Evolutionary conservation across 2,113 vertebrate species (phyloP).

Genomic region (Perca fluviatilis): DNA sequence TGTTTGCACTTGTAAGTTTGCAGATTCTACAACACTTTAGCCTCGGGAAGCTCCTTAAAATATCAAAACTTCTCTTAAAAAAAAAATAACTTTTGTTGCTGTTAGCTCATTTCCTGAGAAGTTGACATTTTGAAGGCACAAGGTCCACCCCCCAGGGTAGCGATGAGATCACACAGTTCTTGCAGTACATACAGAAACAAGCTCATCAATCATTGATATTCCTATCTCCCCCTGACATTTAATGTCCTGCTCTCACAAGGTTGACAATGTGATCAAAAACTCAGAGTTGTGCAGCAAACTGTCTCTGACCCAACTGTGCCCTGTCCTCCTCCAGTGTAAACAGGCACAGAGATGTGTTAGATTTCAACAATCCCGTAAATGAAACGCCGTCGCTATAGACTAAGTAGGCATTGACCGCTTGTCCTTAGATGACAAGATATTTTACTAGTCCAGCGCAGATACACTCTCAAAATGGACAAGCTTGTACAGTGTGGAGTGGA

Average conservation of each 20-base stretch:
- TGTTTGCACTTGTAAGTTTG: background rate
- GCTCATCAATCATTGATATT: constrained; percentile 77
- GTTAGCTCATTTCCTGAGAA: constrained; percentile 31
- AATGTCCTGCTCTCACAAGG: constrained; percentile 93
- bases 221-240: constrained; percentile 86
- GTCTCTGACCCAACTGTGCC: constrained; percentile 36
- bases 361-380: too few relatives aligned
- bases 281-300: constrained; percentile 74
- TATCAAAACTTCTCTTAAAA: background rate
- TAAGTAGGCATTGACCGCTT: background rate
- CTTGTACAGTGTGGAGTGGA: background rate
- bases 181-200: constrained; percentile 66
- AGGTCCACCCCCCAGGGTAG: constrained; percentile 41
- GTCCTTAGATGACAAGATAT: constrained; percentile 5
- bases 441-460: background rate
- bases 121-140: constrained; percentile 55
- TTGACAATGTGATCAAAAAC: constrained; percentile 91
- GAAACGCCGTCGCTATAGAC: too few relatives aligned
- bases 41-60: background rate
- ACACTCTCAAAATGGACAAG: constrained; percentile 10
- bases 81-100: constrained; percentile 1
- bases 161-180: constrained; percentile 61
- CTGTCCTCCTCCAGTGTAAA: constrained; percentile 39
- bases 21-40: background rate
- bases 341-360: constrained; percentile 1